phyloP scores from a whole-genome alignment of 2,113 vertebrate species.

The Melanerpes formicivorus region DNA sequence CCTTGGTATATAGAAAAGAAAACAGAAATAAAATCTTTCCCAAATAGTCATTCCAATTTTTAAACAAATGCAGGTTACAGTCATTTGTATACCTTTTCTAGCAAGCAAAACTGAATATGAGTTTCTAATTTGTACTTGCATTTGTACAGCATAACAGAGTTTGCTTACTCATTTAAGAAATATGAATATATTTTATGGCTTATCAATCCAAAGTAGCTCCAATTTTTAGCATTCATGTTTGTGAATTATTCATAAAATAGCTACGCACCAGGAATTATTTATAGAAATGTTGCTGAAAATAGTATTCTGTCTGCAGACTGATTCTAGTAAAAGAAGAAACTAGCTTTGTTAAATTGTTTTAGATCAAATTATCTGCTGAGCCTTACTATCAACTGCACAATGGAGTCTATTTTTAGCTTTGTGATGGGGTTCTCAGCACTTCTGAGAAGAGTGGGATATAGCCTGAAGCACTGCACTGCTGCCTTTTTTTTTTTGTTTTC shows the following conservation, averaged over 20 bases:
- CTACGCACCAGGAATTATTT: neutral
- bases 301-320: neutral
- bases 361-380: conserved; percentile 1
- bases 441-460: neutral
- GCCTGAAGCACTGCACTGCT: neutral
- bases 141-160: neutral
- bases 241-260: conserved; percentile 18
- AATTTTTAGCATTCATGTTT: neutral
- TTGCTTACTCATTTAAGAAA: neutral
- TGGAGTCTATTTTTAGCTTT: neutral
- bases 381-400: neutral
- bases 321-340: neutral
- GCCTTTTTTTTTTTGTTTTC: neutral
- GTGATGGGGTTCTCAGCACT: neutral
- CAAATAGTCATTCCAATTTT: neutral
- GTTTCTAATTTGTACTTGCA: neutral
- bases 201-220: neutral
- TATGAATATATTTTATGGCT: neutral
- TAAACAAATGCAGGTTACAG: neutral
- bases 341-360: conserved; percentile 16
- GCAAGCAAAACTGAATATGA: neutral
- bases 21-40: neutral
- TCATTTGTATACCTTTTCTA: neutral
- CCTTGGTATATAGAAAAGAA: neutral
- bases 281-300: conserved; percentile 22